Conservation (phyloP, 2,888 invertebrate species). For the Synergus itoensis region DNA sequence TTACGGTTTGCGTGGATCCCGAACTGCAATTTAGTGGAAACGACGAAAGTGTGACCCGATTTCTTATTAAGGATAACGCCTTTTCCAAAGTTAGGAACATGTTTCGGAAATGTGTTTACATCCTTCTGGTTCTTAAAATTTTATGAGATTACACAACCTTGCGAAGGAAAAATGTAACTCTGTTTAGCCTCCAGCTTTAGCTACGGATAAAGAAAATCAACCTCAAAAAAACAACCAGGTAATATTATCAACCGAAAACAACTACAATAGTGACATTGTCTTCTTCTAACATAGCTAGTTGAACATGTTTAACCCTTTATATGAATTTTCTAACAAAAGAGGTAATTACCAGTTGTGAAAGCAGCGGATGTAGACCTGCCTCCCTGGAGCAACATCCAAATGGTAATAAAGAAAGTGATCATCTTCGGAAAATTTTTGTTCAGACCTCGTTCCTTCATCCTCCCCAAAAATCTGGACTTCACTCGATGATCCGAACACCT, state of each 20-base stretch:
- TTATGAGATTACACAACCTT: neutral
- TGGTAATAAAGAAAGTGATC: slow-evolving; percentile 59
- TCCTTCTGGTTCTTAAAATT: neutral
- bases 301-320: too few species aligned
- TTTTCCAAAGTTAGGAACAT: neutral
- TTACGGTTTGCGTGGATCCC: slow-evolving; percentile 21
- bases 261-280: neutral
- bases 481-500: slow-evolving; percentile 51
- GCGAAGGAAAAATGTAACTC: neutral
- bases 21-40: slow-evolving; percentile 37
- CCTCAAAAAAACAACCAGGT: neutral
- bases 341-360: slow-evolving; percentile 71
- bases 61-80: slow-evolving; percentile 14
- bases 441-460: slow-evolving; percentile 45
- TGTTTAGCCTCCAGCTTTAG: slow-evolving; percentile 1
- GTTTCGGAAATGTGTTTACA: neutral
- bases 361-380: slow-evolving; percentile 66
- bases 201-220: neutral
- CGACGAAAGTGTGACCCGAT: slow-evolving; percentile 25
- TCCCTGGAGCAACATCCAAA: slow-evolving; percentile 65
- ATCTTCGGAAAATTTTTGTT: slow-evolving; percentile 58
- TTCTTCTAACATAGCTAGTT: too few species aligned
- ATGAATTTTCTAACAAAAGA: neutral
- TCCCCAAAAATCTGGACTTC: neutral
- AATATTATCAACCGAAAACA: slow-evolving; percentile 4